phyloP scores from a whole-genome alignment of 2,888 invertebrate genomes.

The Apodemia duryi region DNA sequence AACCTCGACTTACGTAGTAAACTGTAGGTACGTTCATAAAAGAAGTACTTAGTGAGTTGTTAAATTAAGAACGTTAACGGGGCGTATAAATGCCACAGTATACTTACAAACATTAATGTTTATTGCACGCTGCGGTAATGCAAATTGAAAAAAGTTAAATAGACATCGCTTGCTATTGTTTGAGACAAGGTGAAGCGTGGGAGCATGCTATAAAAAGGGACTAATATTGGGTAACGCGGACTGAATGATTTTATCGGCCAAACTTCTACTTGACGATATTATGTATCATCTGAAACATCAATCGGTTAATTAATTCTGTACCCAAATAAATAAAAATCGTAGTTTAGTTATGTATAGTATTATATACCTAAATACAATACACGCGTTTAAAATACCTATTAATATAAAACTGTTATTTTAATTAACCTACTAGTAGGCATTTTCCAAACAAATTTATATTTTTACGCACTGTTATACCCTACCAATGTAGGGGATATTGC shows the following conservation, averaged over 20 bases:
- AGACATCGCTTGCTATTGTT: slow-evolving; percentile 13
- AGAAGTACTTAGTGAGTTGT: neutral
- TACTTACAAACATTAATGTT: neutral
- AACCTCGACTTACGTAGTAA: slow-evolving; percentile 4
- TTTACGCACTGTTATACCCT: no score
- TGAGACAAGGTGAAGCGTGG: slow-evolving; percentile 14
- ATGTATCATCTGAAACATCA: neutral
- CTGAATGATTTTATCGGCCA: slow-evolving; percentile 15
- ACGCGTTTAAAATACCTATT: no score
- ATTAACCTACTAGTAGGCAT: no score
- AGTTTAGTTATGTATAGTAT: no score
- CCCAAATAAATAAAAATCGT: no score
- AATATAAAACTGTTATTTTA: no score
- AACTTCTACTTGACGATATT: slow-evolving; percentile 9
- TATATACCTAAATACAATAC: no score
- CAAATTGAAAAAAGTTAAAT: slow-evolving; percentile 6
- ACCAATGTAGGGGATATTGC: no score
- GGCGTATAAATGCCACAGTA: slow-evolving; percentile 1
- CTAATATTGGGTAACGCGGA: slow-evolving; percentile 10
- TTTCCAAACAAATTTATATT: no score
- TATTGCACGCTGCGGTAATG: neutral
- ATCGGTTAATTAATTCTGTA: neutral
- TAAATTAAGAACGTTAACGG: slow-evolving; percentile 6
- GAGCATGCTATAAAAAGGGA: slow-evolving; percentile 15
- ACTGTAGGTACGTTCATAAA: neutral